Conservation (phyloP, 2,113 vertebrate species). For the Lutjanus erythropterus region DNA sequence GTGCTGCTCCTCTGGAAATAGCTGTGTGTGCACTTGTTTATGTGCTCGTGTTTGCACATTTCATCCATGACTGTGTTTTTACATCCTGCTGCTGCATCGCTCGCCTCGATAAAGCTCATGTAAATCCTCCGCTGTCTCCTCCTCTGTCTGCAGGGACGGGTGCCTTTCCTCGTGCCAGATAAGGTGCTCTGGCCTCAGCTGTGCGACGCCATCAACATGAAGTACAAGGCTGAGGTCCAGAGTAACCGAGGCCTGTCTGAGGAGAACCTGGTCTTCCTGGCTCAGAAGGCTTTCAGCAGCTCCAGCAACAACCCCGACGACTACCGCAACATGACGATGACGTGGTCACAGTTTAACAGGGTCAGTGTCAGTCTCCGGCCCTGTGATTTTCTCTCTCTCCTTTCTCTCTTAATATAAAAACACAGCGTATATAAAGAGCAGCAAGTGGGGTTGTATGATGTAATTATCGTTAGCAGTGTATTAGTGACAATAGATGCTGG, state of each 20-base stretch:
- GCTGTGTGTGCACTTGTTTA: neutral
- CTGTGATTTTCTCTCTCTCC: neutral
- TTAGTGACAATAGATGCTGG: too few species aligned
- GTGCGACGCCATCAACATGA: conserved; percentile 97
- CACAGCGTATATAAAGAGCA: neutral
- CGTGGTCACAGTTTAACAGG: conserved; percentile 98
- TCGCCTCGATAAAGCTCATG: neutral
- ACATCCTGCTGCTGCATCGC: neutral
- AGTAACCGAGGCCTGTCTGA: conserved; percentile 94
- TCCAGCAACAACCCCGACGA: conserved; percentile 91
- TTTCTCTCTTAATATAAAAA: neutral
- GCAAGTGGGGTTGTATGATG: too few species aligned
- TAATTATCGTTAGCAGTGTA: too few species aligned
- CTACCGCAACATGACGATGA: conserved; percentile 93
- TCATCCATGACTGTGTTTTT: neutral
- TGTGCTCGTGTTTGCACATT: conserved; percentile 4
- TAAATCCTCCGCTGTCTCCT: conserved; percentile 5
- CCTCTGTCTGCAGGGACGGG: conserved; percentile 87
- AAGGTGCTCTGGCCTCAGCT: conserved; percentile 96
- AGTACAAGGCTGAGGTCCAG: conserved; percentile 97
- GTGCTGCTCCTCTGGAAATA: neutral
- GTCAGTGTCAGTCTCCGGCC: conserved; percentile 75
- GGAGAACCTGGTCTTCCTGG: conserved; percentile 95
- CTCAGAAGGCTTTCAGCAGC: conserved; percentile 95
- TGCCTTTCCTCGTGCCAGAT: conserved; percentile 95